Evolutionary conservation across 2,797 vertebrate species (phyloP), one percentile per base, ranked within the genome.

Genomic region (Peromyscus attwateri): DNA sequence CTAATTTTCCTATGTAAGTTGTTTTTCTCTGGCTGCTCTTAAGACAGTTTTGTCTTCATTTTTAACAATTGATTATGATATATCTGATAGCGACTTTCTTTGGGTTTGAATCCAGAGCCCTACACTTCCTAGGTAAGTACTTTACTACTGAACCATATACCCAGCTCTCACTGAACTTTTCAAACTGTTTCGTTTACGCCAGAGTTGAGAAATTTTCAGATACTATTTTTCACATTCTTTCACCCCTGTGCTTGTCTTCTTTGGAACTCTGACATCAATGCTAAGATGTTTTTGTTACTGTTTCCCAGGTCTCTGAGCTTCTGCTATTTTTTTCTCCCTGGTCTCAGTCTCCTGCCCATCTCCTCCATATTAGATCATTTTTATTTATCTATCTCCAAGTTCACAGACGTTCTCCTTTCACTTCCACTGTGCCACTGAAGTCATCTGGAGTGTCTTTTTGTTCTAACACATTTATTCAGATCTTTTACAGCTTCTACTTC

Each of bases 351-450:
- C 89, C 64, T 46, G 6, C 71, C 10, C 49, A 43, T 95, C 76
- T 95, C 49, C 40, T 95, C 79, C 57, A 94, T 75, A 40, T 12
- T 79, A 13, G 68, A 68, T 83, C 70, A 83, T 94, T 89, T 92
- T 73, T 97, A 85, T 21, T 81, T n/a, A 77, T 73, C 37, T 96
- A 40, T 75, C 55, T 73, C 79, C 25, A 91, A 96, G 43, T 90
- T 94, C 29, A 91, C 21, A 9, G 16, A 73, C 49, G 80, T n/a
- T 75, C 81, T 94, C 37, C 21, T 93, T 37, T 68, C 34, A 85
- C 27, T 80, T 91, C 37, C 40, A 92, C 76, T 87, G 31, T 83
- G 37, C 80, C 49, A 82, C 0, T 81, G 31, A 95, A 68, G 6
- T 52, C 13, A 94, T 29, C 46, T 68, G 76, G 37, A 52, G 34